phyloP scores from a whole-genome alignment of 2,797 vertebrate species.

The Galaxias olidus region DNA sequence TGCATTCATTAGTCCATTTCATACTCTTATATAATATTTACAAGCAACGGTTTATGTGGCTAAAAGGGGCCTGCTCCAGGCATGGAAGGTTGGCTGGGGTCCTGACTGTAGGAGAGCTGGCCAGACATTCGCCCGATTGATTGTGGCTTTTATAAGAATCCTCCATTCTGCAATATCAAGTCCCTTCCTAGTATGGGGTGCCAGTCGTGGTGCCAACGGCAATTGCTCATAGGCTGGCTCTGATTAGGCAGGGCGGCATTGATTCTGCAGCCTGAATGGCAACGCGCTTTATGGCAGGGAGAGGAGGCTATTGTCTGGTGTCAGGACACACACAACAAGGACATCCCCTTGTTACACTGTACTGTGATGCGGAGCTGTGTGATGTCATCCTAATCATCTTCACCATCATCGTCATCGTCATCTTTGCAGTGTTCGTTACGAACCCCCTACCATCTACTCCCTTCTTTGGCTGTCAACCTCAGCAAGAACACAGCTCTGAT shows the following conservation, averaged over 20 bases:
- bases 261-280: conserved; percentile 39
- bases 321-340: conserved; percentile 27
- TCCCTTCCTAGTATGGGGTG: conserved; percentile 19
- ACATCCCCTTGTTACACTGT: no score
- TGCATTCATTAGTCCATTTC: conserved; percentile 66
- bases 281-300: conserved; percentile 41
- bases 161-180: conserved; percentile 45
- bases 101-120: conserved; percentile 51
- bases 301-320: conserved; percentile 43
- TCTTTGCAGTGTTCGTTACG: no score
- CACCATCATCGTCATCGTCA: no score
- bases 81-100: conserved; percentile 28
- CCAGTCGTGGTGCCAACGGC: conserved; percentile 44
- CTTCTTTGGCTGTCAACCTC: no score
- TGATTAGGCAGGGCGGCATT: conserved; percentile 48
- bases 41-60: conserved; percentile 54
- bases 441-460: no score
- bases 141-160: conserved; percentile 39
- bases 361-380: no score
- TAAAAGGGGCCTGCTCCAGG: conserved; percentile 22
- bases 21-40: conserved; percentile 68
- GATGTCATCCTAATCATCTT: no score
- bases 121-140: conserved; percentile 44
- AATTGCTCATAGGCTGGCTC: conserved; percentile 43
- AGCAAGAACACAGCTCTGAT: no score